Evolutionary conservation across 2,888 invertebrate species (phyloP).

Genomic region (Acleris emargana): DNA sequence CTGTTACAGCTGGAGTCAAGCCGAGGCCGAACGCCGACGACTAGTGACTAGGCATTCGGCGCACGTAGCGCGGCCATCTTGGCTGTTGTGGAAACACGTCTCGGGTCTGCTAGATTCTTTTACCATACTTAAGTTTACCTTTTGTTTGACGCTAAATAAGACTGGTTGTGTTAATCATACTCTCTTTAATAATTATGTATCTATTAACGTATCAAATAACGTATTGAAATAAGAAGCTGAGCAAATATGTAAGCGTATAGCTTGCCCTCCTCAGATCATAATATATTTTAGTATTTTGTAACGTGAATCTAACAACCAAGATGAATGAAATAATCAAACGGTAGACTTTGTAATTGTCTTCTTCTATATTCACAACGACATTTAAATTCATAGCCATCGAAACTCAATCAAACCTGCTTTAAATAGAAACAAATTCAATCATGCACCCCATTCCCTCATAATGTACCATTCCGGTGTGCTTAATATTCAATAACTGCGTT

Average conservation of each 20-base stretch:
- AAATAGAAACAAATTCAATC: constrained; percentile 21
- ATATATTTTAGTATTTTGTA: too few relatives aligned
- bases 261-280: too few relatives aligned
- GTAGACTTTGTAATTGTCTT: too few relatives aligned
- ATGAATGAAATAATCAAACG: too few relatives aligned
- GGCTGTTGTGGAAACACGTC: constrained; percentile 52
- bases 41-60: constrained; percentile 44
- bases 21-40: constrained; percentile 21
- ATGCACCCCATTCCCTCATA: constrained; percentile 44
- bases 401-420: background rate
- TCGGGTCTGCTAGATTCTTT: constrained; percentile 50
- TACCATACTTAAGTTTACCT: constrained; percentile 38
- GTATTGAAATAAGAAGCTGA: too few relatives aligned
- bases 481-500: constrained; percentile 69
- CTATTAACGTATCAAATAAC: too few relatives aligned
- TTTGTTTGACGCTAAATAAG: background rate
- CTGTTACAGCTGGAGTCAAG: constrained; percentile 45
- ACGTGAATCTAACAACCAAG: too few relatives aligned
- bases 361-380: background rate
- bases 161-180: too few relatives aligned
- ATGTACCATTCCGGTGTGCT: constrained; percentile 58
- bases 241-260: too few relatives aligned
- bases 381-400: background rate
- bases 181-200: too few relatives aligned
- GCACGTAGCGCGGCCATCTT: constrained; percentile 63